phyloP scores from a whole-genome alignment of 2,113 vertebrate genomes.

The Eclectus roratus region DNA sequence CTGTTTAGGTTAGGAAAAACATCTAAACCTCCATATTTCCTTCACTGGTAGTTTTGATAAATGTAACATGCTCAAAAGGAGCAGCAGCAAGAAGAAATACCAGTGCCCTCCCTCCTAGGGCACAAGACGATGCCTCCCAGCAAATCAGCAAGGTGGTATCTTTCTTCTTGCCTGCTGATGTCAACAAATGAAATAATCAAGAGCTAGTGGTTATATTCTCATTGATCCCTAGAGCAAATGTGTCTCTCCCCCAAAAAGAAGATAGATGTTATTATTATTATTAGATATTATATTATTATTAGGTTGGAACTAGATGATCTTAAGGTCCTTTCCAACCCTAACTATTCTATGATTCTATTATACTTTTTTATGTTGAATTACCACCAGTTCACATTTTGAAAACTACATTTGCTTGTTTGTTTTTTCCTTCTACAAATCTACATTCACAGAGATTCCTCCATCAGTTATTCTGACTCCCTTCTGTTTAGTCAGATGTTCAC shows the following conservation, averaged over 20 bases:
- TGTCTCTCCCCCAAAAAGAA: rapidly evolving
- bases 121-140: not conserved
- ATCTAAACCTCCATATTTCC: not conserved
- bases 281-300: too few relatives aligned
- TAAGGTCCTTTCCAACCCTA: too few relatives aligned
- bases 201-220: not conserved
- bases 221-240: not conserved
- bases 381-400: not conserved
- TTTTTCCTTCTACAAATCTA: not conserved
- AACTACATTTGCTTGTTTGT: not conserved
- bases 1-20: not conserved
- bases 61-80: not conserved
- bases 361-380: not conserved
- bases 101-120: not conserved
- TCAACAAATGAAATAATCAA: not conserved
- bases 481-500: not conserved
- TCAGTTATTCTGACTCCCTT: not conserved
- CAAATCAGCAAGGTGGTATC: not conserved
- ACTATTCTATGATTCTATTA: not conserved
- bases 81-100: not conserved
- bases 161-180: not conserved
- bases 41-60: not conserved
- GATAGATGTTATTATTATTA: not conserved
- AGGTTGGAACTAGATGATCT: too few relatives aligned
- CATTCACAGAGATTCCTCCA: not conserved